Evolutionary conservation across 1,140 invertebrate species (phyloP), one percentile per base, ranked within the genome.

Genomic region (Steinernema feltiae): DNA sequence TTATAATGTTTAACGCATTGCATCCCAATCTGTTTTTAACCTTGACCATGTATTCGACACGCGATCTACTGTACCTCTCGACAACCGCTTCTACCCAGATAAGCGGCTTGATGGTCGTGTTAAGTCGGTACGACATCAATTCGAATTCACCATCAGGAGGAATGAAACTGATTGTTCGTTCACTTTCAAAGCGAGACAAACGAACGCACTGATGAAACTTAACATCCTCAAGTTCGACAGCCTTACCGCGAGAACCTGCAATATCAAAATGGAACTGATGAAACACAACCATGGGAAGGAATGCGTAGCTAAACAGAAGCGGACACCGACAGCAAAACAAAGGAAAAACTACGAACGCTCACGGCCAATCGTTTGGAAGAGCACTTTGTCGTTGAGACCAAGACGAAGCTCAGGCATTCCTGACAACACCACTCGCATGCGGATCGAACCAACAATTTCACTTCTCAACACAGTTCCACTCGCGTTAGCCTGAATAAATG

Each of bases 81-180:
- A 99, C 99, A 0, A 98, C 95, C 30, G 95, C 97, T 87, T 99
- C 97, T 79, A 99, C 98, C 97, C 97, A 99, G 85, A 99, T 98
- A 30, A 99, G 87, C 0, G 97, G 97, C 86, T 99, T 99, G 0
- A 94, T 95, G 88, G 97, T 94, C 1, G 95, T 98, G 85, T 95
- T 98, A 1, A 99, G 88, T 71, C 97, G 90, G 88, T 99, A 99
- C 0, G 95, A 98, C 97, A 99, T 99, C n/a, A 99, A 88, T 87
- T 99, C 97, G 90, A 99, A 99, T 87, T 99, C 97, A 30, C 97
- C 97, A 89, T 99, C 97, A 0, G 96, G 97, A 41, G 97, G 97
- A 76, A 76, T 76, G 75, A 76, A 76, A 17, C 32, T 46, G 35
- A 76, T 76, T n/a, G 75, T 76, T 48, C 96, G 90, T 86, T 98